Evolutionary conservation across 2,113 vertebrate species (phyloP).

Genomic region (Redunca redunca): DNA sequence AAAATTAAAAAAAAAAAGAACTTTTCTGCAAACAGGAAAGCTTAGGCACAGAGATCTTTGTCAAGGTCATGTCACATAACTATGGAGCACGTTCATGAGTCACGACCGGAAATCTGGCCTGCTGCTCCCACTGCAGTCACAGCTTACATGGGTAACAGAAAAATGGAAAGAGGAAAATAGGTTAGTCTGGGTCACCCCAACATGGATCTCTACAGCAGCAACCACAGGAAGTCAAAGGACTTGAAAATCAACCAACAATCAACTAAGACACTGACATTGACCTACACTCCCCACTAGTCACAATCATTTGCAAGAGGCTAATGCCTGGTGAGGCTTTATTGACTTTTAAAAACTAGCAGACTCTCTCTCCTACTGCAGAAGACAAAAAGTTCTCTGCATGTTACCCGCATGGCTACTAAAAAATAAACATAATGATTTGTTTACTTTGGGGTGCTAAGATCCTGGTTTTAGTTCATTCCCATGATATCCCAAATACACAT

Average conservation of each 20-base stretch:
- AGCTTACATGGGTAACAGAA: neutral
- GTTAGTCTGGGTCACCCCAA: neutral
- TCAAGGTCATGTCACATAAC: neutral
- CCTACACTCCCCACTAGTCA: neutral
- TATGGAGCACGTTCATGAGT: neutral
- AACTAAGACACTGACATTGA: neutral
- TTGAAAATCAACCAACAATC: conserved; percentile 2
- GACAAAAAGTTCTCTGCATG: neutral
- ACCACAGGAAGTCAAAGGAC: neutral
- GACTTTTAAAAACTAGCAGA: neutral
- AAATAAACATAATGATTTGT: neutral
- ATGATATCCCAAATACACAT: neutral
- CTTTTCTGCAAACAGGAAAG: neutral
- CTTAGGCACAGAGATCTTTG: neutral
- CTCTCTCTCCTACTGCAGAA: neutral
- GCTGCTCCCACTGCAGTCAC: neutral
- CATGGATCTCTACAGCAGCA: neutral
- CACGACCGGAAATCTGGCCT: neutral
- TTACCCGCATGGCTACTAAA: neutral
- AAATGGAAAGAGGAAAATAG: neutral
- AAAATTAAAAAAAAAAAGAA: too few species aligned
- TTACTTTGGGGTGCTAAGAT: neutral
- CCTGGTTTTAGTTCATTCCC: conserved; percentile 24
- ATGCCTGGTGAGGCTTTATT: neutral
- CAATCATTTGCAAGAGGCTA: neutral